Base-by-base conservation (phyloP, 2,797 vertebrate genomes). In the Martes flavigula region DNA sequence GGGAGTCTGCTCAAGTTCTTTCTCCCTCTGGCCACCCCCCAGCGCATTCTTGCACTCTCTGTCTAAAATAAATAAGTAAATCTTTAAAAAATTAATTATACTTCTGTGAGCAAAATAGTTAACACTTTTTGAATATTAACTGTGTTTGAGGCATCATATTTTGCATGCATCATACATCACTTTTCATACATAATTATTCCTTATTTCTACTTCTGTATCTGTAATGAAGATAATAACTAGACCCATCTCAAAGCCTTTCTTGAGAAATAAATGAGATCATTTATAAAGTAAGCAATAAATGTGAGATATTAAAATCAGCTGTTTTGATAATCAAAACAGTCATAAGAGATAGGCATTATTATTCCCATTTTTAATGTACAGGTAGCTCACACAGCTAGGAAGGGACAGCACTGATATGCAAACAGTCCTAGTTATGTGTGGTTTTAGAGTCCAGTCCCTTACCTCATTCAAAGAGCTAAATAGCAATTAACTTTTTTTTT, bases 261-360 rank as follows among this genome's bases (percentile, higher is more conserved):
- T 93, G 81, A 96, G n/a, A 90, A 72, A 84, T 87, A 94, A 91
- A 66, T 77, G 32, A 75, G 35, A 51, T 79, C 30, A 78, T 94
- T 83, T 97, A 56, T 72, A 89, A 95, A 87, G 38, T 35, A 77
- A 21, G 54, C 21, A 73, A 4, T 91, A 75, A 78, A 46, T 79
- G 32, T 43, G 78, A 77, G 10, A 43, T 35, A 14, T 48, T 66
- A 87, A 96, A 84, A 25, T 78, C 18, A 79, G 4, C 30, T 48
- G 20, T 78, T 86, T 91, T 88, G n/a, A 62, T 88, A 27, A 87
- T 86, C 32, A 92, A 30, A 87, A 2, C 68, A 90, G 30, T 46
- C 14, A 46, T 35, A 23, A 43, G 78, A 75, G n/a, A 40, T n/a
- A 79, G 9, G 2, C 23, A 64, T 83, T 38, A 48, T 77, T 81